phyloP scores from a whole-genome alignment of 2,888 invertebrate genomes.

The Sepiola atlantica region DNA sequence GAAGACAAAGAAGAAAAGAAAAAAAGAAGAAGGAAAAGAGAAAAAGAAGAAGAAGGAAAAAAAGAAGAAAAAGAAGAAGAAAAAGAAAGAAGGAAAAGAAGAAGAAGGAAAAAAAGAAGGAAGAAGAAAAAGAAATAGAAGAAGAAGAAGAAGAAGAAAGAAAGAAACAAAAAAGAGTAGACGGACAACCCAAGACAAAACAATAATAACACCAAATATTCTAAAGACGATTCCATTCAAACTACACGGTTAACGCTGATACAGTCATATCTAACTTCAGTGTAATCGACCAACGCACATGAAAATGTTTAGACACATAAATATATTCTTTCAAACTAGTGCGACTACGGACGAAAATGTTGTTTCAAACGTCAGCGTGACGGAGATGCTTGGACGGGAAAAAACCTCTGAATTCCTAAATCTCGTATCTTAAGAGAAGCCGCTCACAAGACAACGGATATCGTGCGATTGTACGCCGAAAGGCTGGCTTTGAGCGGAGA shows the following conservation, averaged over 20 bases:
- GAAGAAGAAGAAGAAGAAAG: background rate
- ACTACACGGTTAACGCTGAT: too few relatives aligned
- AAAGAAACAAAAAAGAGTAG: background rate
- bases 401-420: background rate
- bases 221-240: too few relatives aligned
- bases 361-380: too few relatives aligned
- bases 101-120: background rate
- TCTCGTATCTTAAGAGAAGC: background rate
- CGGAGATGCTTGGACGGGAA: too few relatives aligned
- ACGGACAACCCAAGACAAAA: background rate
- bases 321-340: too few relatives aligned
- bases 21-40: background rate
- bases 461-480: background rate
- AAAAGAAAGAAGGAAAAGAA: background rate
- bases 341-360: too few relatives aligned
- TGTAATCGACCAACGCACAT: too few relatives aligned
- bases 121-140: background rate
- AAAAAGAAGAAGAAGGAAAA: background rate
- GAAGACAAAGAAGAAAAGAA: rapidly evolving
- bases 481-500: background rate
- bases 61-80: background rate
- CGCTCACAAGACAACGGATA: background rate
- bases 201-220: background rate
- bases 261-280: too few relatives aligned
- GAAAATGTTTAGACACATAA: too few relatives aligned